Conservation (phyloP, 2,888 invertebrate genomes). For the Scaptomyza polygonia region DNA sequence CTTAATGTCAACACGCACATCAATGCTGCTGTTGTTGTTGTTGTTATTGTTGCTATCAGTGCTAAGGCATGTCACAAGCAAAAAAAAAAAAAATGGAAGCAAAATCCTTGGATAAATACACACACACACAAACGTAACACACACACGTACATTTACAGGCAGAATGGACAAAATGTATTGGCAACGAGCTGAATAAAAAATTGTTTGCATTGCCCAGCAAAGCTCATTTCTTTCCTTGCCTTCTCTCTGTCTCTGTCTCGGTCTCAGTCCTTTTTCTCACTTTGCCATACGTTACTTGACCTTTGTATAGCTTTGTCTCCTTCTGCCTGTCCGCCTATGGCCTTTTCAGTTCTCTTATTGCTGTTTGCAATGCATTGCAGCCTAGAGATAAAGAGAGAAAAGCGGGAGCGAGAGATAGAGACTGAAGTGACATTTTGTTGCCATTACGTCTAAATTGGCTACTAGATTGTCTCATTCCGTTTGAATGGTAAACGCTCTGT, state of each 20-base stretch:
- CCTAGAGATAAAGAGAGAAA: background rate
- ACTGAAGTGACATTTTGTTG: constrained; percentile 67
- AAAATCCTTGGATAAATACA: constrained; percentile 1
- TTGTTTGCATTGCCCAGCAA: constrained; percentile 44
- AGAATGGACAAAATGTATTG: constrained; percentile 25
- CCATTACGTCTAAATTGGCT: constrained; percentile 76
- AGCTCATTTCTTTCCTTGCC: constrained; percentile 11
- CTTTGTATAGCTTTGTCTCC: constrained; percentile 6
- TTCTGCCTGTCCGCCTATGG: constrained; percentile 16
- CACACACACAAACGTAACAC: background rate
- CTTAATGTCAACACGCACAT: constrained; percentile 60
- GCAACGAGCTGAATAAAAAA: constrained; percentile 52
- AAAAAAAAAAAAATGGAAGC: constrained; percentile 6
- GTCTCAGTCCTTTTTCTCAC: background rate
- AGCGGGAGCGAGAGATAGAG: constrained; percentile 4
- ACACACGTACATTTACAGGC: background rate
- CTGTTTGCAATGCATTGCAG: constrained; percentile 49
- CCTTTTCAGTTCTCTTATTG: constrained; percentile 33
- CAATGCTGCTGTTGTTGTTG: constrained; percentile 31
- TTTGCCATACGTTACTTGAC: background rate
- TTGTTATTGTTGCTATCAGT: constrained; percentile 33
- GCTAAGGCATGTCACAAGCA: constrained; percentile 36
- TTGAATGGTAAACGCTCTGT: constrained; percentile 74
- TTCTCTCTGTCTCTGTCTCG: background rate
- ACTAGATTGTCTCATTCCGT: constrained; percentile 66